Evolutionary conservation across 2,888 invertebrate genomes (phyloP).

Genomic region (Ariolimax columbianus): DNA sequence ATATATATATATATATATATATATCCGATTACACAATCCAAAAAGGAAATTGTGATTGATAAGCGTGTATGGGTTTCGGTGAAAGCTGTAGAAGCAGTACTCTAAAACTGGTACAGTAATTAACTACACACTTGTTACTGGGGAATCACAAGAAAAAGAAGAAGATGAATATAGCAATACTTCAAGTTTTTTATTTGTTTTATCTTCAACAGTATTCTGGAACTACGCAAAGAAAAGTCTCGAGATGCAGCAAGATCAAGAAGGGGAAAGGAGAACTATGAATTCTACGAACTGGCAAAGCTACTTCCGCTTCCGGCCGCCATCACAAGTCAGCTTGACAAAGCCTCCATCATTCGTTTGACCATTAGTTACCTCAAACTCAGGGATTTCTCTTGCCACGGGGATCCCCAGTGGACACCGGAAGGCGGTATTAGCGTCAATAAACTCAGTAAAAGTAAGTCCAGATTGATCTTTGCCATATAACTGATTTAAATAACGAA

Average conservation of each 20-base stretch:
- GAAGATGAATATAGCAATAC: background rate
- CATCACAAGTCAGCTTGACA: slow-evolving; percentile 96
- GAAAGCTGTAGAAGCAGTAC: too few relatives aligned
- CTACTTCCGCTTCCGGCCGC: slow-evolving; percentile 94
- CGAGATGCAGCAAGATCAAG: slow-evolving; percentile 96
- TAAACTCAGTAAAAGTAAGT: slow-evolving; percentile 68
- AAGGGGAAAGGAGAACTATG: slow-evolving; percentile 97
- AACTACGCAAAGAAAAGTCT: slow-evolving; percentile 91
- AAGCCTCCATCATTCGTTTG: slow-evolving; percentile 95
- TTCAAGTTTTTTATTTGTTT: background rate
- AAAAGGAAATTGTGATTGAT: too few relatives aligned
- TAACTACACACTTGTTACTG: too few relatives aligned
- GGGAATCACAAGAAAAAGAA: too few relatives aligned
- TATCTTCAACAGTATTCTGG: slow-evolving; percentile 71
- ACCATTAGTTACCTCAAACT: slow-evolving; percentile 97
- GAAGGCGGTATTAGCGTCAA: slow-evolving; percentile 61
- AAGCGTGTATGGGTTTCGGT: too few relatives aligned
- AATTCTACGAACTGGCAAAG: slow-evolving; percentile 95
- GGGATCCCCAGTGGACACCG: slow-evolving; percentile 94
- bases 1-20: too few relatives aligned
- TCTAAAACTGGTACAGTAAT: too few relatives aligned
- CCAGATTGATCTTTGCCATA: too few relatives aligned
- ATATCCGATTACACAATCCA: too few relatives aligned
- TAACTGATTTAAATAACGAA: too few relatives aligned
- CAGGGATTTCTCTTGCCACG: slow-evolving; percentile 96